Base-by-base conservation (phyloP, 2,888 invertebrate species). In the Ornithoptera alexandrae region DNA sequence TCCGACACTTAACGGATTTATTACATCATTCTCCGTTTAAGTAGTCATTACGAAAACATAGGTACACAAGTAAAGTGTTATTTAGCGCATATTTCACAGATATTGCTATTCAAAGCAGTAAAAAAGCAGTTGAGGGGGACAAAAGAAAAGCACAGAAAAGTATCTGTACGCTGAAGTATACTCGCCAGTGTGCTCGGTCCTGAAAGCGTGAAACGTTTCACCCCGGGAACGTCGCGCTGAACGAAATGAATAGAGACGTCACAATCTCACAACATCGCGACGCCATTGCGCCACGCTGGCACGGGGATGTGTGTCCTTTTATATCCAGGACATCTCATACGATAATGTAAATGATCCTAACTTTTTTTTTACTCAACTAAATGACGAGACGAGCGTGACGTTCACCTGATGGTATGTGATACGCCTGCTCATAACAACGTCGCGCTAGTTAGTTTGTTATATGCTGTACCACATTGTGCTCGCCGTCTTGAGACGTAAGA, bases 161-260 rank as follows among this genome's bases (percentile, higher is more conserved):
- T 36, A 46, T 15, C 46, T 65, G 62, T 57, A 65, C 20, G 65
- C 36, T 62, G 59, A 62, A 70, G 62, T 46, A 62, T 58, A 61
- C 69, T 65, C 57, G 65, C 15, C 56, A 15, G 57, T 65, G 57
- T 69, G 62, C 65, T 70, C 58, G 7, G 39, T n/a, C 66, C 62
- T 70, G 58, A 70, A 70, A 70, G 66, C 66, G 46, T 59, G 69
- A 62, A 70, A 70, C 62, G 66, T 69, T 69, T 69, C 69, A 69
- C 65, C 69, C 61, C 57, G 65, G 42, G 46, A 58, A 57, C 65
- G 58, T 65, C 46, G 17, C 53, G 24, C 58, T 62, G 62, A 65
- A 69, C 58, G 50, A 58, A 42, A 70, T 70, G 69, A 62, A 66
- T 62, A n/a, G 62, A 58, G 46, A 58, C 62, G 65, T 58, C 62